Evolutionary conservation across 2,113 vertebrate genomes (phyloP), one percentile per base, ranked within the genome.

Genomic region (Tragelaphus imberbis): DNA sequence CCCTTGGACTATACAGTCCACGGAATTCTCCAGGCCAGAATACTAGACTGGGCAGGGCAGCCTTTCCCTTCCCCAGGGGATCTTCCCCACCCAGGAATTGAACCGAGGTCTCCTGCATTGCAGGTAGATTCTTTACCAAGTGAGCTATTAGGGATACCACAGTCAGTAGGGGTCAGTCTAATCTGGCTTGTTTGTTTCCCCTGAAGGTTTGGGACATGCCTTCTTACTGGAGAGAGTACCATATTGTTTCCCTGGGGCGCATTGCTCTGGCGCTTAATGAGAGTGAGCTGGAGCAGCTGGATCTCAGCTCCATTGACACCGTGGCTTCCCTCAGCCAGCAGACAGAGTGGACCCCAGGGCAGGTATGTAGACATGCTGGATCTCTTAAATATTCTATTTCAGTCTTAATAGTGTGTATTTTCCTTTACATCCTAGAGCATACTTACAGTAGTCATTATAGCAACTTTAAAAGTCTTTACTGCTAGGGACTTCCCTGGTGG

Each of bases 181-280:
- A 58, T 47, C 61, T 91, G n/a, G 5, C 15, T 56, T 91, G 44
- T 65, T 89, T 17, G 17, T 11, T 53, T 75, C 12, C 95, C 40
- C 28, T 51, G 30, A 7, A 99, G 99, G 98, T 97, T 2, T 99
- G 99, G 99, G 98, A 98, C 5, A 4, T 2, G 0, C 98, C 99
- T 36, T 93, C 97, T 55, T 90, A 27, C 89, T 99, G 99, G 99
- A 99, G 94, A 90, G 98, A 97, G 28, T 97, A 99, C 49, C 99
- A 99, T 1, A 81, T 99, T 0, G 79, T 98, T 28, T 98, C 99
- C 7, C 97, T 99, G 80, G 99, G 99, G 5, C 98, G 82, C 59
- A 99, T 99, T 44, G 98, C 98, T n/a, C 94, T 99, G 79, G 98
- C 98, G 6, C 98, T 99, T 5, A 99, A 89, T 0, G 98, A 98